Evolutionary conservation across 2,113 vertebrate genomes (phyloP).

Genomic region (Spea bombifrons): DNA sequence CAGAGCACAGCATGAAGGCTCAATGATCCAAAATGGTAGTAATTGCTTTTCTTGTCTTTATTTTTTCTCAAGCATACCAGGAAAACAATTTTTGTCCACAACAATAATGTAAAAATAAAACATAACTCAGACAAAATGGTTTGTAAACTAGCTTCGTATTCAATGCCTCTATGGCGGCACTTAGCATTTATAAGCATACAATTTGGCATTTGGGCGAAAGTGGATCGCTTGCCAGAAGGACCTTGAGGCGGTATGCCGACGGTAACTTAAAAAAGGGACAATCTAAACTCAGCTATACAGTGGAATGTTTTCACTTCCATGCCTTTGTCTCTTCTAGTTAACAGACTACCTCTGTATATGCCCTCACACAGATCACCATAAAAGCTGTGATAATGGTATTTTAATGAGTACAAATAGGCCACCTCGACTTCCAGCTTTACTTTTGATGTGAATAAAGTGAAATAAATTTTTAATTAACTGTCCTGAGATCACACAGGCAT

Average conservation of each 20-base stretch:
- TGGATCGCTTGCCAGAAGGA: not conserved
- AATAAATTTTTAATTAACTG: conserved; percentile 13
- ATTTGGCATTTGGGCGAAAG: not conserved
- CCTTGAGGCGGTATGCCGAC: not conserved
- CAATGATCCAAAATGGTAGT: conserved; percentile 50
- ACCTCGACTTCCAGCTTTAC: conserved; percentile 26
- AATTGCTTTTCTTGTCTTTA: conserved; percentile 48
- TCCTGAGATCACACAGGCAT: not conserved
- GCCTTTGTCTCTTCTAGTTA: conserved; percentile 12
- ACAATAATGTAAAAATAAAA: conserved; percentile 39
- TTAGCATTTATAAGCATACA: not conserved
- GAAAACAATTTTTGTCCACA: conserved; percentile 41
- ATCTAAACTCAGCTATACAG: conserved; percentile 9
- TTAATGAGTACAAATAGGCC: conserved; percentile 44
- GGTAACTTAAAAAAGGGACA: conserved; percentile 21
- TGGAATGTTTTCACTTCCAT: conserved; percentile 1
- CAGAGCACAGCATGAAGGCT: conserved; percentile 48
- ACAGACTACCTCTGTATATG: conserved; percentile 16
- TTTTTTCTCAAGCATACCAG: conserved; percentile 45
- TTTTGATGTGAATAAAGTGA: conserved; percentile 33
- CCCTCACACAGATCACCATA: conserved; percentile 9
- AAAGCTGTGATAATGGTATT: conserved; percentile 32
- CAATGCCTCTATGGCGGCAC: not conserved
- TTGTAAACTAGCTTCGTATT: not conserved
- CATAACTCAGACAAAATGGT: conserved; percentile 15